Conservation (phyloP, 2,113 vertebrate species). For the Clupea harengus region DNA sequence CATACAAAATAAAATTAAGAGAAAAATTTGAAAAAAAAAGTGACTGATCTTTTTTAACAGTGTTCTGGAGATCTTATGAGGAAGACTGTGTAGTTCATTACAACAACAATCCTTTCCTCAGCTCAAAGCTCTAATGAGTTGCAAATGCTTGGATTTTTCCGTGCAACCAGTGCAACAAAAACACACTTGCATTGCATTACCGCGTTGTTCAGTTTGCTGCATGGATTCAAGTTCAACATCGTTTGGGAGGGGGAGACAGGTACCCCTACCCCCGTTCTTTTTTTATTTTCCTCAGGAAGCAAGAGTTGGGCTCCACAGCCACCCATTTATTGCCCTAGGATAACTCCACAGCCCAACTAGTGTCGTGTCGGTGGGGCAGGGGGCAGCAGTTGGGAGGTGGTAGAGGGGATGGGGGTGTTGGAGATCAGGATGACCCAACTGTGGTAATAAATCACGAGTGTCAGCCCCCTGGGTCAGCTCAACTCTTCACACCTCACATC, state of each 20-base stretch:
- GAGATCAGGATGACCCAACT: background rate
- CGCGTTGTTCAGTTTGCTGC: too few relatives aligned
- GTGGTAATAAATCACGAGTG: background rate
- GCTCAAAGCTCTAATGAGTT: too few relatives aligned
- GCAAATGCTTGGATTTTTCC: too few relatives aligned
- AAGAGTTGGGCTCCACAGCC: background rate
- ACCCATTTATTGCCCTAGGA: background rate
- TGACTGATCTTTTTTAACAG: too few relatives aligned
- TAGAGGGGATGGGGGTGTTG: background rate
- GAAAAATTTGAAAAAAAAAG: too few relatives aligned
- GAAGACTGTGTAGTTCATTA: too few relatives aligned
- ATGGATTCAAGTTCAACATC: background rate
- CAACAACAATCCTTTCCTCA: too few relatives aligned
- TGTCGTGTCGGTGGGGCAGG: background rate
- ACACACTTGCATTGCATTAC: too few relatives aligned
- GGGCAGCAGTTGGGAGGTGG: background rate
- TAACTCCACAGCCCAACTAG: background rate
- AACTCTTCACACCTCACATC: conserved; percentile 4
- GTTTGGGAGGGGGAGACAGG: background rate
- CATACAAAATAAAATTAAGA: too few relatives aligned
- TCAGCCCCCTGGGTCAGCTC: background rate
- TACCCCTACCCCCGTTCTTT: background rate
- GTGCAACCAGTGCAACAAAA: too few relatives aligned
- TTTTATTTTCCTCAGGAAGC: background rate
- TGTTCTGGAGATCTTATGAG: too few relatives aligned